phyloP scores from a whole-genome alignment of 1,140 invertebrate species.

The Pantala flavescens region DNA sequence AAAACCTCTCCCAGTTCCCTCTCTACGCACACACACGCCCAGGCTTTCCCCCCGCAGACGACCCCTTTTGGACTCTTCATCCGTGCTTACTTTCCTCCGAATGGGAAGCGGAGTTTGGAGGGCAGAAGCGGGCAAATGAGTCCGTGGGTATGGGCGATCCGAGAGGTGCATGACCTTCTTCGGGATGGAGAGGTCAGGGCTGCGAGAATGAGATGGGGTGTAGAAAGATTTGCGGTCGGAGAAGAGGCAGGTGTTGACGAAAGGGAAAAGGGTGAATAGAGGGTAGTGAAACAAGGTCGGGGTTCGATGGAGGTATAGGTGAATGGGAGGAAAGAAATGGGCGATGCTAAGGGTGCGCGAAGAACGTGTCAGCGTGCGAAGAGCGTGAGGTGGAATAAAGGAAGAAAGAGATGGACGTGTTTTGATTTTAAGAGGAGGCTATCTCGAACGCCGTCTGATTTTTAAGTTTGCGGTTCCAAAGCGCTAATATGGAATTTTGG shows the following conservation, averaged over 20 bases:
- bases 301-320: too few species aligned
- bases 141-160: neutral
- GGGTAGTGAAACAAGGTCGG: too few species aligned
- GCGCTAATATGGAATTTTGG: neutral
- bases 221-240: too few species aligned
- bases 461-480: neutral
- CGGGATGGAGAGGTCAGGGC: neutral
- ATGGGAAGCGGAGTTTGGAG: neutral
- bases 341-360: too few species aligned
- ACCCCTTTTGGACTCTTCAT: too few species aligned
- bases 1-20: too few species aligned
- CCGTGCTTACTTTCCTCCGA: neutral
- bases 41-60: too few species aligned
- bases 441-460: neutral
- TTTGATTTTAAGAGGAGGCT: neutral
- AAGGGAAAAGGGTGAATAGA: too few species aligned
- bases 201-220: too few species aligned
- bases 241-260: too few species aligned
- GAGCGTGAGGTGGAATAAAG: neutral
- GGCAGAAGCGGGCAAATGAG: neutral
- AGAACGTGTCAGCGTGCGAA: neutral
- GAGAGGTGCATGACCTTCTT: neutral
- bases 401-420: neutral
- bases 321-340: too few species aligned
- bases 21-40: too few species aligned